These are phyloP conservation scores for Ciconia boyciana DNA, from an alignment of 2,113 vertebrate species.

Conservation along the genomic window DNA sequence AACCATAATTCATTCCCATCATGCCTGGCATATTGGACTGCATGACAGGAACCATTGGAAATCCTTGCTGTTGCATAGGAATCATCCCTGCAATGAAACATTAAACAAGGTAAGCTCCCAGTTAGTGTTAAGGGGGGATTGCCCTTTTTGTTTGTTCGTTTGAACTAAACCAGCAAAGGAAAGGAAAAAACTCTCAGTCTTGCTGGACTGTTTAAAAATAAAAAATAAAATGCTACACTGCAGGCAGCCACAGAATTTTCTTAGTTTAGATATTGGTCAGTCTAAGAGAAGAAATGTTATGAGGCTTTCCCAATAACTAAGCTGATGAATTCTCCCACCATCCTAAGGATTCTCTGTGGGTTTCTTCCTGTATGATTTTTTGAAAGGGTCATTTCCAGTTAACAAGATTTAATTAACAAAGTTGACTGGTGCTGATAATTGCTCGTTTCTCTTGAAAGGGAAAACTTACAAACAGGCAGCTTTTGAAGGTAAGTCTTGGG, in stretches of 20 bases:
- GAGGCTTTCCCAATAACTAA: neutral
- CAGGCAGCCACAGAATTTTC: neutral
- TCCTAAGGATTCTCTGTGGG: neutral
- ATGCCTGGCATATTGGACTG: slow-evolving; percentile 93
- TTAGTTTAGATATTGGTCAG: neutral
- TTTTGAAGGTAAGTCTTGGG: neutral
- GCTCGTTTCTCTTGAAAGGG: neutral
- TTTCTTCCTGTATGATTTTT: neutral
- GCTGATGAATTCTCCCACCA: neutral
- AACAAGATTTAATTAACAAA: neutral
- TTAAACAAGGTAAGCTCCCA: neutral
- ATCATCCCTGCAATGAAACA: slow-evolving; percentile 82
- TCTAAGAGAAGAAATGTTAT: neutral
- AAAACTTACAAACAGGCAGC: neutral
- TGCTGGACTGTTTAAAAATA: neutral
- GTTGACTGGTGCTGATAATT: neutral
- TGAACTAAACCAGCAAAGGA: neutral
- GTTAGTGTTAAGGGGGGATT: neutral
- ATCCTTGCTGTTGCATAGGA: slow-evolving; percentile 88
- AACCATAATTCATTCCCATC: slow-evolving; percentile 95
- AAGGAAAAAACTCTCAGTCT: neutral
- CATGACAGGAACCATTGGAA: slow-evolving; percentile 93
- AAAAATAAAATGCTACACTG: neutral
- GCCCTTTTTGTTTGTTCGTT: neutral
- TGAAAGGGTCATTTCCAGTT: neutral